Evolutionary conservation across 2,797 vertebrate genomes (phyloP), one percentile per base, ranked within the genome.

Genomic region (Danio albolineatus): DNA sequence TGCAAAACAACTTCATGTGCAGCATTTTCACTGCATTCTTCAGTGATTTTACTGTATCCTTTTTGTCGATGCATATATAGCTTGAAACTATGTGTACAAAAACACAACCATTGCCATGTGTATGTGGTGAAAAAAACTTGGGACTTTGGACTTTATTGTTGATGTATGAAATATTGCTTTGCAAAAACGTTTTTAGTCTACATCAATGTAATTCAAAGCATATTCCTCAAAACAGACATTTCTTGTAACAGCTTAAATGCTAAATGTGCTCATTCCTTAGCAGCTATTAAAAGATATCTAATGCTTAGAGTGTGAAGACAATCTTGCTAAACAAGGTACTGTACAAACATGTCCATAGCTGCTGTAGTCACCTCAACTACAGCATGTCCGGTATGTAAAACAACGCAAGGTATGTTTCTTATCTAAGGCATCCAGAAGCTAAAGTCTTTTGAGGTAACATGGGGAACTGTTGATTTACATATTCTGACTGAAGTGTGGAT

Each of bases 331-430:
- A n/a, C 49, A 56, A 56, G 38, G 6, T 19, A 14, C 6, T 51
- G 16, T 39, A 14, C 49, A 38, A 17, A 69, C 16, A 39, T 39
- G n/a, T 56, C 56, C 54, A 19, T 10, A 21, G 17, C 38, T 43
- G 21, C 53, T 43, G 51, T 13, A 43, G 36, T 21, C 39, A 69
- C 28, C 16, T 53, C 46, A 53, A 70, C n/a, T 72, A 72, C 51
- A 56, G 41, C 12, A 14, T 10, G 39, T 56, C 12, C 53, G 1
- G 4, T 8, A 56, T 56, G 38, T 43, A 43, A 4, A 71, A 21
- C 36, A 56, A 71, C 14, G 4, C 43, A 43, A 72, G 14, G 8
- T 41, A 57, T 44, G 17, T 14, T 19, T 72, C 51, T 54, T 48
- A 51, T 44, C 44, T 61, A 4, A 46, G 13, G 19, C 41, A 28